Percentiles rank a stretch among this genome's conserved stretches.
Evolutionary conservation across 1,140 invertebrate genomes (phyloP).

Genomic region (Pachypsylla venusta): DNA sequence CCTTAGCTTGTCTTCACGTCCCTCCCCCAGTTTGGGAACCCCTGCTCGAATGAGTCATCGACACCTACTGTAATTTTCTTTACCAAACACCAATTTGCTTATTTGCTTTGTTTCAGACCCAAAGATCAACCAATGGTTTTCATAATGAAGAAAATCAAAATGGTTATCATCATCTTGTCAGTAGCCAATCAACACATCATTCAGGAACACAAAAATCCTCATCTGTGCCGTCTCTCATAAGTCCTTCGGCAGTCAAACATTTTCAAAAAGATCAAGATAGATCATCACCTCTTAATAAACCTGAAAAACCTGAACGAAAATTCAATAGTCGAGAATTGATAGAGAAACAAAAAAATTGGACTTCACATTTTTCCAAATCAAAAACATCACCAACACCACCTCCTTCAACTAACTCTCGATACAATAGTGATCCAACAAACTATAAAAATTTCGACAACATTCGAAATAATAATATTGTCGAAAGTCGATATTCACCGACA

Average conservation of each 20-base stretch:
- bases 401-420: constrained; percentile 29
- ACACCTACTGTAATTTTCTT: background rate
- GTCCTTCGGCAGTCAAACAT: constrained; percentile 2
- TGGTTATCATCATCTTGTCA: background rate
- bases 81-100: too few species aligned
- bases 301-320: constrained; percentile 63
- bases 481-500: too few species aligned
- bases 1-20: too few species aligned
- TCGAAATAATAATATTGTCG: background rate
- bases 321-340: constrained; percentile 72
- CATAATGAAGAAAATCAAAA: background rate
- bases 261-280: constrained; percentile 10
- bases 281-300: constrained; percentile 32
- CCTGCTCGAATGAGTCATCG: background rate
- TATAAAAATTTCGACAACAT: background rate
- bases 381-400: constrained; percentile 32
- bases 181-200: background rate
- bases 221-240: background rate
- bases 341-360: constrained; percentile 81
- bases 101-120: background rate
- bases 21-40: too few species aligned
- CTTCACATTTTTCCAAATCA: constrained; percentile 68
- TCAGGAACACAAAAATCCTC: background rate
- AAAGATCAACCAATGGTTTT: background rate
- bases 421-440: constrained; percentile 40